Conservation (phyloP, 2,797 vertebrate genomes). For the Antennarius maculatus region DNA sequence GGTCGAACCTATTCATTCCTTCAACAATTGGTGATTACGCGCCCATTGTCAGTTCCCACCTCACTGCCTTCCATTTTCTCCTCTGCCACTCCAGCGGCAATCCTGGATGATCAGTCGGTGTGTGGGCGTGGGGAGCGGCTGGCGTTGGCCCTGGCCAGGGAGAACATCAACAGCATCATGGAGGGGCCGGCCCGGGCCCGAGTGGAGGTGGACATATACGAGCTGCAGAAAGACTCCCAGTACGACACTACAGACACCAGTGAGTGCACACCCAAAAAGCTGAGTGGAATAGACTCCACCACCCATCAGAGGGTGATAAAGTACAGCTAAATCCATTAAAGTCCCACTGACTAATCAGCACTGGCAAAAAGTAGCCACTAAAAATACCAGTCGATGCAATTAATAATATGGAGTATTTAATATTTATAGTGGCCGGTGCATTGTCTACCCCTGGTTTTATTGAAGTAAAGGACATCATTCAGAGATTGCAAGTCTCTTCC, state of each 20-base stretch:
- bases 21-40: slow-evolving; percentile 1
- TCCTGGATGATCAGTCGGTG: slow-evolving; percentile 93
- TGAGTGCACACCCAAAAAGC: slow-evolving; percentile 71
- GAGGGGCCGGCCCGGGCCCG: slow-evolving; percentile 87
- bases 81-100: slow-evolving; percentile 82
- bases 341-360: slow-evolving; percentile 29
- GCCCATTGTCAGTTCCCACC: neutral
- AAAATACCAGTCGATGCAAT: slow-evolving; percentile 22
- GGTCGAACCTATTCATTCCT: slow-evolving; percentile 5
- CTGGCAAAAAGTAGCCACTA: slow-evolving; percentile 28
- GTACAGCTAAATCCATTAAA: slow-evolving; percentile 22
- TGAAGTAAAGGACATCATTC: neutral
- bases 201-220: slow-evolving; percentile 94
- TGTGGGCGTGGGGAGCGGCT: slow-evolving; percentile 93
- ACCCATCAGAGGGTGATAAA: slow-evolving; percentile 26
- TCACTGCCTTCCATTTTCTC: slow-evolving; percentile 8
- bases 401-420: slow-evolving; percentile 35
- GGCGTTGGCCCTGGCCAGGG: slow-evolving; percentile 90
- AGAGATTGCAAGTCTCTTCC: too few species aligned
- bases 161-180: slow-evolving; percentile 92
- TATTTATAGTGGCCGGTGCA: slow-evolving; percentile 22
- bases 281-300: slow-evolving; percentile 14
- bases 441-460: slow-evolving; percentile 21
- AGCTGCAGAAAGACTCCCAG: slow-evolving; percentile 94
- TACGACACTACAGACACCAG: slow-evolving; percentile 96